Evolutionary conservation across 2,888 invertebrate species (phyloP).

Genomic region (Pyrgus malvae): DNA sequence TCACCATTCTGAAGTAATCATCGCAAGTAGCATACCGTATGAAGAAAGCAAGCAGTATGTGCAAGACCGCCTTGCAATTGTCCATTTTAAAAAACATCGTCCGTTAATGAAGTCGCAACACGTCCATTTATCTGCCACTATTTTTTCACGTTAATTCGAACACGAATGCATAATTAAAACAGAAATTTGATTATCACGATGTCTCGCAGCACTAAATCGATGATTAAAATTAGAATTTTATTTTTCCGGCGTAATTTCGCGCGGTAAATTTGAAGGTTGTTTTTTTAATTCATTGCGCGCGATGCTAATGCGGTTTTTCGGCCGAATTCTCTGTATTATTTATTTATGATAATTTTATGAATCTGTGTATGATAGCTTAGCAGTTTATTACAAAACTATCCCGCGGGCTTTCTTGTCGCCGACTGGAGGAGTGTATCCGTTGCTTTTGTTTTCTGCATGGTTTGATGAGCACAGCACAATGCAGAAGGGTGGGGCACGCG

Average conservation of each 20-base stretch:
- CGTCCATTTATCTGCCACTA: slow-evolving; percentile 15
- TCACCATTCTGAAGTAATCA: slow-evolving; percentile 74
- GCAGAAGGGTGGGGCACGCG: slow-evolving; percentile 59
- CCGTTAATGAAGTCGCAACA: slow-evolving; percentile 40
- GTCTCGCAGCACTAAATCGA: no score
- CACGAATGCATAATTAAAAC: slow-evolving; percentile 25
- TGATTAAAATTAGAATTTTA: background rate
- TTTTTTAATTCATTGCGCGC: slow-evolving; percentile 21
- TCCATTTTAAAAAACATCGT: slow-evolving; percentile 52
- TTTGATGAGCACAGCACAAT: slow-evolving; percentile 64
- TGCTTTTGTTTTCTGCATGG: slow-evolving; percentile 75
- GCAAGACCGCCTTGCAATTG: slow-evolving; percentile 41
- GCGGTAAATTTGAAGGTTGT: slow-evolving; percentile 29
- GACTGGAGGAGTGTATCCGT: slow-evolving; percentile 73
- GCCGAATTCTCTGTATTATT: slow-evolving; percentile 18
- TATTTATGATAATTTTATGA: slow-evolving; percentile 3
- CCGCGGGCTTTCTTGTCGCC: slow-evolving; percentile 67
- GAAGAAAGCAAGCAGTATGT: slow-evolving; percentile 65
- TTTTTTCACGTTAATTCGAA: slow-evolving; percentile 20
- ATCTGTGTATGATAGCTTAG: slow-evolving; percentile 7
- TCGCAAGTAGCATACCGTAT: slow-evolving; percentile 60
- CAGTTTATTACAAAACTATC: slow-evolving; percentile 57
- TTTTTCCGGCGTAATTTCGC: slow-evolving; percentile 7
- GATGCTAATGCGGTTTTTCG: background rate
- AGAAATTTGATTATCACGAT: slow-evolving; percentile 16